Evolutionary conservation across 2,797 vertebrate species (phyloP).

Genomic region (Myripristis murdjan): DNA sequence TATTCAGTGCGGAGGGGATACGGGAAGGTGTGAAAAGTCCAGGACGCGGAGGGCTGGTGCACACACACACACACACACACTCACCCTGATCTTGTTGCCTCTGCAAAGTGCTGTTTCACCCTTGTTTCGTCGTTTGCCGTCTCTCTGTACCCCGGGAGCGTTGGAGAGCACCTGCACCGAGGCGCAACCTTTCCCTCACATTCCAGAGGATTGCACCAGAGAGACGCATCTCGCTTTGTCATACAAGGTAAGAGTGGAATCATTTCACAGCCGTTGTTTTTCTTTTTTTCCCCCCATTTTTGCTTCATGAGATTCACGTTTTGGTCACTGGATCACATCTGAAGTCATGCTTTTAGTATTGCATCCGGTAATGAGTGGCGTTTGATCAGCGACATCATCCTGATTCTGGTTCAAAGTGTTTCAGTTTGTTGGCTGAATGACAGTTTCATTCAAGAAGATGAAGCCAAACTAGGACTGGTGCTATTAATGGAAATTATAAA

Average conservation of each 20-base stretch:
- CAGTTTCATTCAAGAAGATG: slow-evolving; percentile 26
- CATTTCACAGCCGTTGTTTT: neutral
- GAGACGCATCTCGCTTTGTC: slow-evolving; percentile 42
- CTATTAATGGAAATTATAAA: neutral
- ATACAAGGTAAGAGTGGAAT: slow-evolving; percentile 63
- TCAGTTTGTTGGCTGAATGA: neutral
- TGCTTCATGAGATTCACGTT: slow-evolving; percentile 36
- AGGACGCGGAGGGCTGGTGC: slow-evolving; percentile 41
- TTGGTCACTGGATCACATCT: slow-evolving; percentile 58
- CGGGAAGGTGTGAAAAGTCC: slow-evolving; percentile 62
- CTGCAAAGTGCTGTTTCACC: slow-evolving; percentile 78
- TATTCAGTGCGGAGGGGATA: slow-evolving; percentile 47
- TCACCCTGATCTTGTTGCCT: slow-evolving; percentile 42
- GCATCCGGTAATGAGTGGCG: slow-evolving; percentile 38
- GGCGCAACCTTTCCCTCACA: slow-evolving; percentile 59
- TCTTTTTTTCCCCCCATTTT: too few species aligned
- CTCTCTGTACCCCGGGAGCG: slow-evolving; percentile 59
- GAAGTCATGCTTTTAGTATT: slow-evolving; percentile 19
- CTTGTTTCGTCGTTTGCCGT: slow-evolving; percentile 49
- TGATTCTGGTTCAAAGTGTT: slow-evolving; percentile 35
- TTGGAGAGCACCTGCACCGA: slow-evolving; percentile 68
- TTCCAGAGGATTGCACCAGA: slow-evolving; percentile 65
- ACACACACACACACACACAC: slow-evolving; percentile 43
- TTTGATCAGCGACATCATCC: slow-evolving; percentile 26
- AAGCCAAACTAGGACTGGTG: neutral